Evolutionary conservation across 2,797 vertebrate genomes (phyloP), one percentile per base, ranked within the genome.

Genomic region (Acanthurus lineatus): DNA sequence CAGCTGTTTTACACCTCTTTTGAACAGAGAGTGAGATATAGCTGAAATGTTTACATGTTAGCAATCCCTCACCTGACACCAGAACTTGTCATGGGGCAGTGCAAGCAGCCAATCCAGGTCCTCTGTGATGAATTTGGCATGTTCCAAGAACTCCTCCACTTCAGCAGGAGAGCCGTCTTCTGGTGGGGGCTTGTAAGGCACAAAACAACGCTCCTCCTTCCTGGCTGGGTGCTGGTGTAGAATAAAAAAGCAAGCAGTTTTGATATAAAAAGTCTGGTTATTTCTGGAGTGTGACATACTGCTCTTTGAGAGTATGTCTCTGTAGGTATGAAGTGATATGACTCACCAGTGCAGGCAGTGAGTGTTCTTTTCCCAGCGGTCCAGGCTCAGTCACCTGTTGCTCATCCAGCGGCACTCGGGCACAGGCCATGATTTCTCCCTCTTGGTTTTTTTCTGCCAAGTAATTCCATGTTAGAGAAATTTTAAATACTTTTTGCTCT

Each of bases 11-110:
- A 17, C 40, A 58, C 14, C 20, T 61, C 38, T 54, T 63, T 17
- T 48, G 15, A 48, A 19, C 0, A 19, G 2, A 52, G 11, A 47
- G 40, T 4, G 8, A 61, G 8, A 48, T 0, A 15, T 2, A 12
- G 1, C 25, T 48, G 4, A 20, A 15, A 65, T 40, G 22, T 2
- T 12, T n/a, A 16, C 10, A 38, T 38, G 1, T 28, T 8, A 0
- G 6, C 4, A 15, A 11, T 19, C 38, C 4, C 44, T 69, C 90
- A 99, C 98, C 98, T 99, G 98, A 93, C 97, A 99, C 98, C 98
- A 99, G 92, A 99, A 99, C 81, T 94, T 97, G 89, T 98, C 96
- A n/a, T 99, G 97, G 64, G 98, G 96, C 88, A 98, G 92, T 14
- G 94, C 84, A 15, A 99, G 95, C 69, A 99, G 96, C 98, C 98